Evolutionary conservation across 1,140 invertebrate species (phyloP).

Genomic region (Conus betulinus): DNA sequence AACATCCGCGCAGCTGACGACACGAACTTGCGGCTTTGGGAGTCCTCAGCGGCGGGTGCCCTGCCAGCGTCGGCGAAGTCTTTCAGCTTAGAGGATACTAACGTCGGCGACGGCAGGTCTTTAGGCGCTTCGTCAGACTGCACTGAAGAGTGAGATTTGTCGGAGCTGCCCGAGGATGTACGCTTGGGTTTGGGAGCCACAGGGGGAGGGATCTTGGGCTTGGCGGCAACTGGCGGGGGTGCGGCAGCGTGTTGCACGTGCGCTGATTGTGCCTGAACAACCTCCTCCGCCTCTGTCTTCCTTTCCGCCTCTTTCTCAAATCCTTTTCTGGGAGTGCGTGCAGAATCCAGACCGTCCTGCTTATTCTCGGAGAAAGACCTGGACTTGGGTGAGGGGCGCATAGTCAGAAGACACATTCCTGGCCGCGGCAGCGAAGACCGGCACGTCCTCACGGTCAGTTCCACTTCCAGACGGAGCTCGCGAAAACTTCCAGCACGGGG

Average conservation of each 20-base stretch:
- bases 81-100: slow-evolving; percentile 20
- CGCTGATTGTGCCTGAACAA: neutral
- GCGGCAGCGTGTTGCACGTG: neutral
- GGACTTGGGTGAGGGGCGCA: neutral
- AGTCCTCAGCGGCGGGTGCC: neutral
- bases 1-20: slow-evolving; percentile 33
- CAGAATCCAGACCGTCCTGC: neutral
- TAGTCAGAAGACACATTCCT: slow-evolving; percentile 1
- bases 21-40: slow-evolving; percentile 25
- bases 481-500: neutral
- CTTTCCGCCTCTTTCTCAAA: too few relatives aligned
- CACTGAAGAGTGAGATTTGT: neutral
- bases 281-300: neutral
- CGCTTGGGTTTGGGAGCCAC: slow-evolving; percentile 57
- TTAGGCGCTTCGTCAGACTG: neutral
- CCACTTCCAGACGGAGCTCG: neutral
- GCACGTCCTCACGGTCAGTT: neutral
- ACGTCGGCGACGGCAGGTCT: slow-evolving; percentile 15
- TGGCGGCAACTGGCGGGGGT: neutral
- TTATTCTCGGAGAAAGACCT: neutral
- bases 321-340: neutral
- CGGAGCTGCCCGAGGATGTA: slow-evolving; percentile 27
- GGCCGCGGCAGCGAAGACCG: slow-evolving; percentile 23
- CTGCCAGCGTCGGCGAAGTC: slow-evolving; percentile 18
- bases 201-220: slow-evolving; percentile 47